Base-by-base conservation (phyloP, 2,888 invertebrate species). In the Drosophila subsilvestris region DNA sequence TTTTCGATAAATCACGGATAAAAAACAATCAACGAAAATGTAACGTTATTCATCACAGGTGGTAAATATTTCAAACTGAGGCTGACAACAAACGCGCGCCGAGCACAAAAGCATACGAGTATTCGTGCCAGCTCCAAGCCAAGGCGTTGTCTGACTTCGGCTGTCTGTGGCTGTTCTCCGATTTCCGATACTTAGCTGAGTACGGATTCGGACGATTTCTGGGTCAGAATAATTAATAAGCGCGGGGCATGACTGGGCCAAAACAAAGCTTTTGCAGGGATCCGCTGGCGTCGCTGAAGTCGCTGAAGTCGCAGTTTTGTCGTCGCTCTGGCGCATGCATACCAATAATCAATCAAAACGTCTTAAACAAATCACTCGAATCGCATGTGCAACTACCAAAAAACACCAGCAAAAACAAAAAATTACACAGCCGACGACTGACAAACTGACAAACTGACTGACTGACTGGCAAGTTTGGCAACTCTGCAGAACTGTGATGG, bases 21-120 rank as follows among this genome's bases (percentile, higher is more conserved):
- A 74, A 75, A 51, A 84, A 82, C 85, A 87, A 84, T 82, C 82
- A 77, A 74, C 80, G 65, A 73, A 73, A 87, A 89, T 89, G 82
- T 87, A 86, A 89, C 84, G 89, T 86, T 87, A 83, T 88, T 86
- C 87, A 88, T 89, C 87, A 86, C 87, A 88, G 87, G 87, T 89
- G 89, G 87, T 88, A 88, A 86, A 84, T 83, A 83, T 74, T 71
- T 63, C 74, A 73, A 71, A 29, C 53, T 42, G 27, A 55, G 86
- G 73, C 83, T 88, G 85, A 88, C 85, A 85, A 85, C 87, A 86
- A 86, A 86, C 87, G 88, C 56, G 88, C 76, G 88, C 83, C 86
- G 80, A 77, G 74, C 80, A 71, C 66, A 49, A 69, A 70, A 81
- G 68, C 37, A 32, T 50, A 9, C 18, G 25, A n/a, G 20, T 17